phyloP scores from a whole-genome alignment of 2,113 vertebrate species.

The Engystomops pustulosus region DNA sequence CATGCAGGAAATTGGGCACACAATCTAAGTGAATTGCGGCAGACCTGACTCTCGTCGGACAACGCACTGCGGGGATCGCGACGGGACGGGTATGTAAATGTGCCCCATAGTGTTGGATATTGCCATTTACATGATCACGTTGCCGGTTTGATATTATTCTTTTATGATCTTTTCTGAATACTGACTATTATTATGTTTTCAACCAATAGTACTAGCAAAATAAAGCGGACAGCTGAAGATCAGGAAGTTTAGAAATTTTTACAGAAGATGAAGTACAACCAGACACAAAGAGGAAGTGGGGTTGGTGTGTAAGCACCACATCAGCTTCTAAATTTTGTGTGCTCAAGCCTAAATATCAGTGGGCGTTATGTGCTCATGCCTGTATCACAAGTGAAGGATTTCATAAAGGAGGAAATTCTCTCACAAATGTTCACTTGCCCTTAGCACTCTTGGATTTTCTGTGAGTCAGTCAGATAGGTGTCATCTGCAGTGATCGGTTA shows the following conservation, averaged over 20 bases:
- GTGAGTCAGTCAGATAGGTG: neutral
- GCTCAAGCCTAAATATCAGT: conserved; percentile 6
- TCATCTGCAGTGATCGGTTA: neutral
- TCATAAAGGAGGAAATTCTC: conserved; percentile 33
- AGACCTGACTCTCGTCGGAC: too few relatives aligned
- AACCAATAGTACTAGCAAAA: neutral
- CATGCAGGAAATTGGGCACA: too few relatives aligned
- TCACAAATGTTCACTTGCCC: neutral
- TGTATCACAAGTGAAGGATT: neutral
- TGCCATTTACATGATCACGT: too few relatives aligned
- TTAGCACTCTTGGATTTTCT: neutral
- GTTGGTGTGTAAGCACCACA: neutral
- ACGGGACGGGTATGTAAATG: too few relatives aligned
- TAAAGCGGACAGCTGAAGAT: neutral
- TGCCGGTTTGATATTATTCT: too few relatives aligned
- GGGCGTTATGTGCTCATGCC: neutral
- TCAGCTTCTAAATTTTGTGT: conserved; percentile 22
- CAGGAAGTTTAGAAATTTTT: neutral
- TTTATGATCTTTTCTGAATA: neutral
- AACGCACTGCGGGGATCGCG: too few relatives aligned
- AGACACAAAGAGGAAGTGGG: conserved; percentile 54
- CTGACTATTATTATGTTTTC: neutral
- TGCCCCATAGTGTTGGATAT: too few relatives aligned
- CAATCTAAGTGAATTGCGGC: too few relatives aligned
- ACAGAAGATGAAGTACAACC: neutral